phyloP scores from a whole-genome alignment of 2,888 invertebrate species.

The Lymantria monacha region DNA sequence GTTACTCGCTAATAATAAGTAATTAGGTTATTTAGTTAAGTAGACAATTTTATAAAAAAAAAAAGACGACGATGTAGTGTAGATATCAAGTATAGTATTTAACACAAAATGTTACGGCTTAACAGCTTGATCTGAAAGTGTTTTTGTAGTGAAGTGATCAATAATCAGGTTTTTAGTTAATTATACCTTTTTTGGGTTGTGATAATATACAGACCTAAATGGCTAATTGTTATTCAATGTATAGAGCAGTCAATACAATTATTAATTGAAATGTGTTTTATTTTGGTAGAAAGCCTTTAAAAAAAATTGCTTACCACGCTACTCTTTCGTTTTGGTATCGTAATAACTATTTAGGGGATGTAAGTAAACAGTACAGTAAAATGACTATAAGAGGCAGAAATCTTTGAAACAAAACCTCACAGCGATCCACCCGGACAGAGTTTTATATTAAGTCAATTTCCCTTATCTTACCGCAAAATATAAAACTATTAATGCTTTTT shows the following conservation, averaged over 20 bases:
- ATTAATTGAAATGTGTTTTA: slow-evolving; percentile 29
- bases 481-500: no score
- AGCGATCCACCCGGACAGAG: no score
- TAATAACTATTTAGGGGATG: no score
- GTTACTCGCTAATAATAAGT: slow-evolving; percentile 55
- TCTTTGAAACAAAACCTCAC: no score
- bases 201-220: slow-evolving; percentile 45
- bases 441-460: no score
- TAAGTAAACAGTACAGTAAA: no score
- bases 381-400: no score
- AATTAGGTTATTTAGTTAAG: slow-evolving; percentile 47
- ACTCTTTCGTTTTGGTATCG: no score
- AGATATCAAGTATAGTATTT: slow-evolving; percentile 36
- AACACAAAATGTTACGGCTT: slow-evolving; percentile 42
- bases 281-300: slow-evolving; percentile 16
- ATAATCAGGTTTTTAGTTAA: slow-evolving; percentile 24
- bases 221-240: slow-evolving; percentile 63
- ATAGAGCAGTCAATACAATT: slow-evolving; percentile 51
- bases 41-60: slow-evolving; percentile 71
- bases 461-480: no score
- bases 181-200: slow-evolving; percentile 61
- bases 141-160: slow-evolving; percentile 35
- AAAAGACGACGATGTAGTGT: slow-evolving; percentile 31
- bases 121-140: slow-evolving; percentile 35
- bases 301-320: no score